Evolutionary conservation across 1,140 invertebrate genomes (phyloP), one percentile per base, ranked within the genome.

Genomic region (Orius laevigatus): DNA sequence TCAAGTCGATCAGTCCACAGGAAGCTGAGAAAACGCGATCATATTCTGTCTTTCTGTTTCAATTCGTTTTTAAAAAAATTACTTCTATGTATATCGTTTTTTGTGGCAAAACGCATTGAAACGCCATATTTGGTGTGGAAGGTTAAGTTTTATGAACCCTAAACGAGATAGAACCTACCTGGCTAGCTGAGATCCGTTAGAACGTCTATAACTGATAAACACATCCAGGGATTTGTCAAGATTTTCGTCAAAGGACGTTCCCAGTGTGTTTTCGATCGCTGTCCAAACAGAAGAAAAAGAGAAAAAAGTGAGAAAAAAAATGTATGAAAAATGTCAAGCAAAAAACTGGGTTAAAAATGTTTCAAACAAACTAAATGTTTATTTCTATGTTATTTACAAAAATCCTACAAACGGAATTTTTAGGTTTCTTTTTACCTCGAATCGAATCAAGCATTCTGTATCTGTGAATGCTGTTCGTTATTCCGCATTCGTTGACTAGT

Each of bases 131-230:
- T n/a, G n/a, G n/a, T n/a, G n/a, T n/a, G n/a, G n/a, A n/a, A n/a
- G n/a, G n/a, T n/a, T n/a, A n/a, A n/a, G n/a, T n/a, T n/a, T n/a
- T n/a, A n/a, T n/a, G n/a, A n/a, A n/a, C n/a, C n/a, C n/a, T n/a
- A n/a, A n/a, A n/a, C n/a, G n/a, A n/a, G n/a, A n/a, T n/a, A 42
- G 16, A 15, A 42, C 40, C 10, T 6, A 76, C 74, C 77, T 81
- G 5, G 95, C 95, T 54, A 99, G 66, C 65, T 98, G 95, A 16
- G 95, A 98, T 47, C 95, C 95, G 64, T 95, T 98, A 1, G 91
- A 94, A 58, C 96, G 71, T 55, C 96, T 69, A 63, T 99, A 99
- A 65, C 93, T 97, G 51, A 99, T 91, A 64, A 99, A 99, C 2
- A 96, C 92, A 64, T 99, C 95, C 46, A 93, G 66, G 4, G 79